Evolutionary conservation across 2,888 invertebrate genomes (phyloP).

Genomic region (Bellardia pandia): DNA sequence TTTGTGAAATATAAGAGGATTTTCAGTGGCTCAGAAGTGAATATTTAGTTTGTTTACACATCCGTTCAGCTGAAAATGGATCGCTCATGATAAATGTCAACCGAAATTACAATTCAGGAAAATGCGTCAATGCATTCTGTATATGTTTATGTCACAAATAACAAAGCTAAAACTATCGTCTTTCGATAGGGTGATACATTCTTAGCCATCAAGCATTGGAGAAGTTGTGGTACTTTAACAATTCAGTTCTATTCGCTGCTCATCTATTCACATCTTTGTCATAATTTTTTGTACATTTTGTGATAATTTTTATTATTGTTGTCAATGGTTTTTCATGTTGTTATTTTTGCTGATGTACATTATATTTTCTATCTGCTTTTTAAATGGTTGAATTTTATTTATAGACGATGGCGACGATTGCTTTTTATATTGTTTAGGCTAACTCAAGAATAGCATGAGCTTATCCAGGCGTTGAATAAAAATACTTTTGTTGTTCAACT

Average conservation of each 20-base stretch:
- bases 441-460: not conserved
- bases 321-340: constrained; percentile 3
- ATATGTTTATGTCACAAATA: too few relatives aligned
- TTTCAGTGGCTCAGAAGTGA: too few relatives aligned
- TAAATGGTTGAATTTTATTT: not conserved
- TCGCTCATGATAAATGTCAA: too few relatives aligned
- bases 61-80: too few relatives aligned
- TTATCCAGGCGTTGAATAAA: constrained; percentile 10
- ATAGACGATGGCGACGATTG: not conserved
- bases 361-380: not conserved
- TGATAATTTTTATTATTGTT: constrained; percentile 34
- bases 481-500: constrained; percentile 12
- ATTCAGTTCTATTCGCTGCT: not conserved
- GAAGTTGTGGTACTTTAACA: not conserved
- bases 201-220: not conserved
- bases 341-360: not conserved
- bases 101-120: too few relatives aligned
- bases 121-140: too few relatives aligned
- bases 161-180: too few relatives aligned
- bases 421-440: not conserved
- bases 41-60: too few relatives aligned
- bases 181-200: too few relatives aligned
- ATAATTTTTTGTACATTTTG: constrained; percentile 10
- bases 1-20: too few relatives aligned
- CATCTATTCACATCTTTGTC: not conserved